Base-by-base conservation (phyloP, 2,797 vertebrate species). In the Silurus aristotelis region DNA sequence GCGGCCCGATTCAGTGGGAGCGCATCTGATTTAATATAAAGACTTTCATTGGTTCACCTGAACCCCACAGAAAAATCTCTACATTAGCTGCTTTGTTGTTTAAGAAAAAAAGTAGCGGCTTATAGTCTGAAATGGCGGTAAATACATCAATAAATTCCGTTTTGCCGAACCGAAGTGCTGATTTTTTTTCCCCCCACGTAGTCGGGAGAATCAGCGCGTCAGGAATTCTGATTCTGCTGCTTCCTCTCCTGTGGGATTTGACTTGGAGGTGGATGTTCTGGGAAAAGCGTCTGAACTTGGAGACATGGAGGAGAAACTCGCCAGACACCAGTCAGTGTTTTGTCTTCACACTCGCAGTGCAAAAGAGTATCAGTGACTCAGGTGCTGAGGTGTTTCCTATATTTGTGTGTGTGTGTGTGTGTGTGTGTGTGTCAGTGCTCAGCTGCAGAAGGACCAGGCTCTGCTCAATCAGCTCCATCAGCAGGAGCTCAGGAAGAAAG, bases 401-500 rank as follows among this genome's bases (percentile, higher is more conserved):
- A 38, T 52, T 43, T 73, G 43, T 25, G 71, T 25, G 12, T 60
- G 73, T 31, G 73, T 31, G 73, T 31, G 75, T 38, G 75, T 60
- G 25, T 58, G 55, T 81, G 63, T 70, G 22, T 72, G 43, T 81
- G 12, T 82, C 38, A 99, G 98, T 84, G 93, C 96, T 89, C 94
- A 98, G 86, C 94, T 99, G 89, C 91, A 96, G 93, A 97, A 96
- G 86, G 98, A 99, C 87, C 97, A 98, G 91, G 94, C 95, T 67
- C 89, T 99, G 70, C 95, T 99, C 84, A 95, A 96, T 88, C 96
- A 97, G 80, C 94, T 99, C n/a, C 91, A 97, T 60, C 96, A 97
- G 67, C 98, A 99, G 94, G 96, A 99, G 90, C 94, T 96, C 84
- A 97, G 96, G 92, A 99, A 98, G 91, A 95, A 94, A 6, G 98